Base-by-base conservation (phyloP, 2,797 vertebrate genomes). In the Melanogrammus aeglefinus region DNA sequence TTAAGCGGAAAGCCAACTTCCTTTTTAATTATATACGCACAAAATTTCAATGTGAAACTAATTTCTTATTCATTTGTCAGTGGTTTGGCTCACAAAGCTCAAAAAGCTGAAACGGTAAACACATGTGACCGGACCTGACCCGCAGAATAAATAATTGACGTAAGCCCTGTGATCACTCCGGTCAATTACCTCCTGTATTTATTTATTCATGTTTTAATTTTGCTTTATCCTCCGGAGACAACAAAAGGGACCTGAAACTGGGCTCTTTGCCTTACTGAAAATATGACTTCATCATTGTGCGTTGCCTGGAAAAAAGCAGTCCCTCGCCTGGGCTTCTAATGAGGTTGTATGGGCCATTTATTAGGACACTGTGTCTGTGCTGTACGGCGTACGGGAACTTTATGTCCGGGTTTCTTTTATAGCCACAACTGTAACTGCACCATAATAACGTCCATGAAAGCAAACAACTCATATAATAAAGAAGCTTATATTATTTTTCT, bases 321-420 rank as follows among this genome's bases (percentile, higher is more conserved):
- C 89, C 85, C 87, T 84, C 87, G 87, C 83, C 80, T 9, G 75
- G 35, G 81, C 87, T 85, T 85, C 81, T 93, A 93, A 94, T 93
- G 92, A 93, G 91, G 88, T 90, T 82, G 86, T 89, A 81, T 82
- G 86, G 89, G 90, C 85, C 88, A 80, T 87, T 91, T 86, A 93
- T 94, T 93, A 92, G 91, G 91, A 92, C 93, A 90, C 88, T 76
- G 84, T 87, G 88, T 92, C 88, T 88, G 82, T 85, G 84, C 85
- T 84, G 81, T 73, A 88, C 84, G 72, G 83, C 88, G 85, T 82
- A 86, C 80, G 24, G 82, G 83, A 84, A 86, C 86, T 90, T 93
- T 92, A 91, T 92, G 90, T 82, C 85, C 84, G 7, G 82, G 87
- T 91, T 87, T 80, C 85, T 92, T 93, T 94, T 92, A 92, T 89